Conservation (phyloP, 2,888 invertebrate genomes). For the Coelinius sp. region DNA sequence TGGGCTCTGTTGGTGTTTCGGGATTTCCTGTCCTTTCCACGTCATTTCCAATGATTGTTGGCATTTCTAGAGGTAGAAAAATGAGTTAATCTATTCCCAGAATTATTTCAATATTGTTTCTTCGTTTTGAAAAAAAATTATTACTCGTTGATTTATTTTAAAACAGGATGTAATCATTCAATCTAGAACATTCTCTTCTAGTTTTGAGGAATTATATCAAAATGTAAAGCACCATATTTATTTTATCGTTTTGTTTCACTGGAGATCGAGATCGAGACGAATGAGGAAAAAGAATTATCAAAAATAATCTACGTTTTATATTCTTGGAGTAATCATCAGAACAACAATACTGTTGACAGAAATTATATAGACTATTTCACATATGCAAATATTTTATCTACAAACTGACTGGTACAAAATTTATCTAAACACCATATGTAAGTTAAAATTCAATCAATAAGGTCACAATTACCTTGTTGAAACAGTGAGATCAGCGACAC, state of each 20-base stretch:
- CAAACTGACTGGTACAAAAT: too few relatives aligned
- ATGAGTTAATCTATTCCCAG: too few relatives aligned
- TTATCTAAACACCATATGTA: not conserved
- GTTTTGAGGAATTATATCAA: not conserved
- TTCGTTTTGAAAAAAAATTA: too few relatives aligned
- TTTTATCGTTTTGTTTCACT: not conserved
- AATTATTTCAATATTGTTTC: too few relatives aligned
- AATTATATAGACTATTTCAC: not conserved
- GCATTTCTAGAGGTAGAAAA: slow-evolving; percentile 38
- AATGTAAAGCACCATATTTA: not conserved
- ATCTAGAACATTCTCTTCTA: not conserved
- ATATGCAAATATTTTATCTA: not conserved
- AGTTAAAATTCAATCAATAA: not conserved
- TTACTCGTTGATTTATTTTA: too few relatives aligned
- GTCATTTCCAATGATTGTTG: slow-evolving; percentile 42
- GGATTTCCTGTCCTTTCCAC: slow-evolving; percentile 30
- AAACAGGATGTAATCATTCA: too few relatives aligned
- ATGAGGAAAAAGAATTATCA: not conserved
- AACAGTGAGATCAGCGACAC: not conserved
- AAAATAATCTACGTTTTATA: not conserved
- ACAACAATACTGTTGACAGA: not conserved
- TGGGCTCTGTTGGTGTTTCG: slow-evolving; percentile 32
- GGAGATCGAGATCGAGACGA: too few relatives aligned
- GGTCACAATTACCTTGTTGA: not conserved
- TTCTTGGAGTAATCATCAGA: not conserved